Base-by-base conservation (phyloP, 2,888 invertebrate genomes). In the Antheraea assamensis region DNA sequence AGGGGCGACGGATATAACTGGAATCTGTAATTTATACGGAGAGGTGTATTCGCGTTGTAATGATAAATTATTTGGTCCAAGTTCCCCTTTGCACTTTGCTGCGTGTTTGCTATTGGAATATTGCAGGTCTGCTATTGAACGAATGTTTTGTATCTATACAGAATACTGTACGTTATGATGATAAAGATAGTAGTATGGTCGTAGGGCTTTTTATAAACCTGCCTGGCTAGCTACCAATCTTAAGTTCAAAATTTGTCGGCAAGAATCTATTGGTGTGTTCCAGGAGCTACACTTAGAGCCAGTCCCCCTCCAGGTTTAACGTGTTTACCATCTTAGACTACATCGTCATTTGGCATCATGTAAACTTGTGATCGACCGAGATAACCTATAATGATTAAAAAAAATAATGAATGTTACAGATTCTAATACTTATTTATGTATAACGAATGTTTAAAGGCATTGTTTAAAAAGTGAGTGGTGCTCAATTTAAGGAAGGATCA, bases 11-110 rank as follows among this genome's bases (percentile, higher is more conserved):
- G 66, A 66, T 66, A 35, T 7, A 66, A 31, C 58, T 61, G 71
- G 35, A 71, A 35, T 71, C 71, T n/a, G 35, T 42, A 66, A 35
- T 66, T 66, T 66, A 21, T 4, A 66, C 31, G 31, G 66, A 66
- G 66, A 66, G 10, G 66, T 21, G 21, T n/a, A 30, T 17, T 31
- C 8, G 21, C 8, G 66, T 30, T n/a, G 21, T 66, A 66, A 66
- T 66, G 30, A 66, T 21, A 17, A 31, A 35, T 66, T 35, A 35
- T 66, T 66, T 35, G 66, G 35, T 8, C 21, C 21, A 66, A 21
- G 19, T 35, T 31, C 21, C n/a, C 35, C 30, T 66, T 35, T 66
- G 66, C 21, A 30, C 30, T 66, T 66, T 66, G 66, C 7, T 66
- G n/a, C 31, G 21, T 66, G 66, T 13, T 31, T 31, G 35, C 8